Evolutionary conservation across 1,140 invertebrate genomes (phyloP).

Genomic region (Drosophila bocki): DNA sequence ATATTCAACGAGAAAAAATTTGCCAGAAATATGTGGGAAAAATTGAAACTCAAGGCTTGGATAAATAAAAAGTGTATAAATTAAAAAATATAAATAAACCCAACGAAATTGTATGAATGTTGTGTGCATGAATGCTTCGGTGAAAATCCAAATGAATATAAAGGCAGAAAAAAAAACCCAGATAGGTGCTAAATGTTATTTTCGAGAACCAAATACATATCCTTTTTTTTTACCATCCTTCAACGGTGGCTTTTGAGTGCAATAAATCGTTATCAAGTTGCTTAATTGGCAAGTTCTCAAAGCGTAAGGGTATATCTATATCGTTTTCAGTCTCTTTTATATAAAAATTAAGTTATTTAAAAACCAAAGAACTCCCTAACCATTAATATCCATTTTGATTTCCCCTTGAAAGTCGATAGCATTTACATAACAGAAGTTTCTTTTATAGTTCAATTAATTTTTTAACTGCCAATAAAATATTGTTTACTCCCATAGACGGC

Average conservation of each 20-base stretch:
- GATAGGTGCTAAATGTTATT: constrained; percentile 25
- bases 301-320: not conserved
- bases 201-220: not conserved
- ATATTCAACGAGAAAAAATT: constrained; percentile 27
- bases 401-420: not conserved
- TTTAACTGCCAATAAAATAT: constrained; percentile 49
- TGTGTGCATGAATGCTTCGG: not conserved
- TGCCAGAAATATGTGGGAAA: constrained; percentile 23
- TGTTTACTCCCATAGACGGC: constrained; percentile 31
- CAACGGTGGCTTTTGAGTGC: constrained; percentile 7
- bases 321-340: not conserved
- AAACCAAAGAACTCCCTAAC: not conserved
- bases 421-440: constrained; percentile 25
- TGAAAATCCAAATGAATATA: constrained; percentile 24
- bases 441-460: constrained; percentile 60
- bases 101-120: constrained; percentile 11
- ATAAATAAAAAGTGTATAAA: constrained; percentile 20
- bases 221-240: not conserved
- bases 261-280: constrained; percentile 1
- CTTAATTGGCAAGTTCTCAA: constrained; percentile 21
- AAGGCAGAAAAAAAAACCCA: not conserved
- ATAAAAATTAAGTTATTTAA: constrained; percentile 14
- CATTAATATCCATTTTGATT: constrained; percentile 19
- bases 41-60: constrained; percentile 45
- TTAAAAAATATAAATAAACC: constrained; percentile 26